These are phyloP conservation scores for Tribolium castaneum DNA, from an alignment of 1,140 invertebrate genomes.

Conservation along the genomic window DNA sequence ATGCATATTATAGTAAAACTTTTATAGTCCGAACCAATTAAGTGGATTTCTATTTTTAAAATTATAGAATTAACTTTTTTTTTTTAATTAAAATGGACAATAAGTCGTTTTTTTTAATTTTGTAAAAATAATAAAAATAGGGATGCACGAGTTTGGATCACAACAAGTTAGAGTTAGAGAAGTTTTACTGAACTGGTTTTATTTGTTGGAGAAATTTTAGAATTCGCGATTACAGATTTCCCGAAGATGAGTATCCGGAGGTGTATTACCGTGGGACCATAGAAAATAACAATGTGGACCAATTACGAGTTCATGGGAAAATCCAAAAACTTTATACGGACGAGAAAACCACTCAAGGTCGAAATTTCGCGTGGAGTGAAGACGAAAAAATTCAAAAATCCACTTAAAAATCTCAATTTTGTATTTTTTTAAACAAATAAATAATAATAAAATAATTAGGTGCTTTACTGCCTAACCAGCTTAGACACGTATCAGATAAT, in stretches of 20 bases:
- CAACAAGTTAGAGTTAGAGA: no score
- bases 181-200: no score
- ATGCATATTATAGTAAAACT: no score
- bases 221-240: constrained; percentile 39
- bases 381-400: constrained; percentile 54
- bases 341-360: constrained; percentile 58
- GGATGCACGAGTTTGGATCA: no score
- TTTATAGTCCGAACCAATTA: no score
- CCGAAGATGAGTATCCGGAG: constrained; percentile 45
- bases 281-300: constrained; percentile 45
- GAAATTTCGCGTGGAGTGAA: constrained; percentile 69
- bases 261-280: constrained; percentile 8
- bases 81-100: no score
- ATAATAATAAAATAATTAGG: background rate
- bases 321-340: constrained; percentile 43
- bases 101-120: no score
- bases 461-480: background rate
- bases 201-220: no score
- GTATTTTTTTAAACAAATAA: background rate
- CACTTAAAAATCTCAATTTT: background rate
- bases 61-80: no score
- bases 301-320: constrained; percentile 50
- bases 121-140: no score
- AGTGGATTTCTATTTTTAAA: no score
- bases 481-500: constrained; percentile 5